Percentiles rank a stretch among this genome's conserved stretches.
phyloP scores from a whole-genome alignment of 1,140 invertebrate genomes.

The Babylonia areolata region DNA sequence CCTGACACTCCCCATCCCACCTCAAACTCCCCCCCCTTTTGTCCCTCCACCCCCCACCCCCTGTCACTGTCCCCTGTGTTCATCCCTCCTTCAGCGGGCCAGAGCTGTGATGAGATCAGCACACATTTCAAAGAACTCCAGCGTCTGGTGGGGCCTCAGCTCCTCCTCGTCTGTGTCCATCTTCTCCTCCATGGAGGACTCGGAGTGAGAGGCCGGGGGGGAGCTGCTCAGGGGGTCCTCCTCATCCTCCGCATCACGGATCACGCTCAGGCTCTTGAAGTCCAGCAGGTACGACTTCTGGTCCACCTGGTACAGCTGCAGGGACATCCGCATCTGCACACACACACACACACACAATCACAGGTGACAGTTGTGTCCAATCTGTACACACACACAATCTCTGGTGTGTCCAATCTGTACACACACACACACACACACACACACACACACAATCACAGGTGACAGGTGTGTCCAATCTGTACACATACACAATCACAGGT shows the following conservation, averaged over 20 bases:
- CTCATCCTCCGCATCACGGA: conserved; percentile 37
- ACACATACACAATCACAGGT: too few relatives aligned
- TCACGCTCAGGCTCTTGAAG: conserved; percentile 90
- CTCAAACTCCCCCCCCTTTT: not conserved
- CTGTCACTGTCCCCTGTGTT: not conserved
- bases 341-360: too few relatives aligned
- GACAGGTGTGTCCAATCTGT: too few relatives aligned
- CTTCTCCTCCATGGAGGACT: conserved; percentile 70
- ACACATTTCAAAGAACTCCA: conserved; percentile 99
- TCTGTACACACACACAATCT: too few relatives aligned
- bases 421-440: too few relatives aligned
- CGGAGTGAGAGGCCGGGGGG: conserved; percentile 34
- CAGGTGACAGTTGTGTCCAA: too few relatives aligned
- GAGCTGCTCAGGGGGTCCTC: conserved; percentile 20
- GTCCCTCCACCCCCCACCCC: not conserved
- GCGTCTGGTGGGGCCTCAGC: conserved; percentile 87
- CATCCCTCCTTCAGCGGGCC: conserved; percentile 83
- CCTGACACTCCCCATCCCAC: not conserved
- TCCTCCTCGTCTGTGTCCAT: conserved; percentile 71
- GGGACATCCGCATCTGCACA: conserved; percentile 91
- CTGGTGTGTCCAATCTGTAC: too few relatives aligned
- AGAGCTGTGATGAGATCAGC: conserved; percentile 97
- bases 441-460: too few relatives aligned
- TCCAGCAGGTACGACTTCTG: conserved; percentile 97
- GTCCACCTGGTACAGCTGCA: conserved; percentile 99